Conservation (phyloP, 2,888 invertebrate species). For the Mythimna loreyi region DNA sequence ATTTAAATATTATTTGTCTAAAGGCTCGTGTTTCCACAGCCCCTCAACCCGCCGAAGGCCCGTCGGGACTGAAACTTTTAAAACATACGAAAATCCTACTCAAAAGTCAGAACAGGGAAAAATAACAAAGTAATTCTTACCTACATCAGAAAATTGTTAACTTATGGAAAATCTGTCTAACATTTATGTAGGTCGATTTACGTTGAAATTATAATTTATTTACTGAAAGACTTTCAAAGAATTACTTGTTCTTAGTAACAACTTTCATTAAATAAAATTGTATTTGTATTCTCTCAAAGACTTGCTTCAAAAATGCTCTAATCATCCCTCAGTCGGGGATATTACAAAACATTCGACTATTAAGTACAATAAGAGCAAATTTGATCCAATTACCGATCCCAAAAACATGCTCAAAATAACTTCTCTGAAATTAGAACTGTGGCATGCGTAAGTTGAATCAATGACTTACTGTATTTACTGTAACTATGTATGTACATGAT, state of each 20-base stretch:
- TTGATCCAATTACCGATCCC: slow-evolving; percentile 77
- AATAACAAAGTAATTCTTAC: too few relatives aligned
- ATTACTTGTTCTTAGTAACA: not conserved
- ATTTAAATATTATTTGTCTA: too few relatives aligned
- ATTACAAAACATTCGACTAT: slow-evolving; percentile 32
- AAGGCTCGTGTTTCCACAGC: too few relatives aligned
- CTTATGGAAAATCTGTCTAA: not conserved
- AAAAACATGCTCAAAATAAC: slow-evolving; percentile 78
- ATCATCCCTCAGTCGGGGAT: slow-evolving; percentile 25
- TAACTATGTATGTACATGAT: slow-evolving; percentile 14
- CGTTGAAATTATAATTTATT: not conserved
- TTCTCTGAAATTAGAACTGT: slow-evolving; percentile 79
- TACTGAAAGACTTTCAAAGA: not conserved
- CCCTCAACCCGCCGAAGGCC: too few relatives aligned
- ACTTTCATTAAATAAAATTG: not conserved
- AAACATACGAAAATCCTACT: too few relatives aligned
- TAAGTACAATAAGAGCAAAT: slow-evolving; percentile 79
- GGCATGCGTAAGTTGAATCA: slow-evolving; percentile 81
- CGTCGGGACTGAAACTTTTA: too few relatives aligned
- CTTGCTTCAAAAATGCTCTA: slow-evolving; percentile 25
- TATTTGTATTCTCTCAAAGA: slow-evolving; percentile 7
- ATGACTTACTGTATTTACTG: slow-evolving; percentile 56
- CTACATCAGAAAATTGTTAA: too few relatives aligned
- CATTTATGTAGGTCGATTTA: not conserved
- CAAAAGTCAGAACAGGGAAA: too few relatives aligned